A percentile compares a stretch with the other conserved stretches of the same genome.
Evolutionary conservation across 1,140 invertebrate genomes (phyloP).

Genomic region (Cherax quadricarinatus): DNA sequence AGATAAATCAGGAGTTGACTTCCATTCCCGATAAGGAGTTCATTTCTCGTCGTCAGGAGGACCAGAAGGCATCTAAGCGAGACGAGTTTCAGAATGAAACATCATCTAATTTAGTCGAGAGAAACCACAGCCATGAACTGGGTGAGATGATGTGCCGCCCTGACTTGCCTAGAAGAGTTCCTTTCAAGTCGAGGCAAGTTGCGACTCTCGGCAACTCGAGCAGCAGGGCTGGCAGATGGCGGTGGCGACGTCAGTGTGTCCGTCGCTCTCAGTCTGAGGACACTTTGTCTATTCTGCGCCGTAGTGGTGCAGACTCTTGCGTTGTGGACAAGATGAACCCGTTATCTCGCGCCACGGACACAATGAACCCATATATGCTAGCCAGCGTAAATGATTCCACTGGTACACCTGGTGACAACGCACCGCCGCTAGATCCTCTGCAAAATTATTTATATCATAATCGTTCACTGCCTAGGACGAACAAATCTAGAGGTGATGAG

Average conservation of each 20-base stretch:
- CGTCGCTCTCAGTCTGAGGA: not conserved
- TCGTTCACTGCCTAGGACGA: not conserved
- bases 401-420: not conserved
- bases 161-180: not conserved
- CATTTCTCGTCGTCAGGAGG: not conserved
- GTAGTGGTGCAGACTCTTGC: not conserved
- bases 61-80: not conserved
- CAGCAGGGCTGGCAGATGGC: not conserved
- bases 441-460: no score
- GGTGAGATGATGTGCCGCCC: not conserved
- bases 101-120: not conserved
- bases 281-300: not conserved
- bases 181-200: not conserved
- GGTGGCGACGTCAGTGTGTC: constrained; percentile 41
- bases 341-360: not conserved
- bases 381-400: not conserved
- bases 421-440: not conserved
- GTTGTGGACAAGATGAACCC: not conserved
- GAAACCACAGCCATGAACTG: not conserved
- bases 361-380: not conserved
- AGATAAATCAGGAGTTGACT: not conserved
- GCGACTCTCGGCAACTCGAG: constrained; percentile 6
- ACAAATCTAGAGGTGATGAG: not conserved
- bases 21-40: not conserved
- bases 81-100: not conserved